Evolutionary conservation across 2,797 vertebrate genomes (phyloP), one percentile per base, ranked within the genome.

Genomic region (Manis pentadactyla): DNA sequence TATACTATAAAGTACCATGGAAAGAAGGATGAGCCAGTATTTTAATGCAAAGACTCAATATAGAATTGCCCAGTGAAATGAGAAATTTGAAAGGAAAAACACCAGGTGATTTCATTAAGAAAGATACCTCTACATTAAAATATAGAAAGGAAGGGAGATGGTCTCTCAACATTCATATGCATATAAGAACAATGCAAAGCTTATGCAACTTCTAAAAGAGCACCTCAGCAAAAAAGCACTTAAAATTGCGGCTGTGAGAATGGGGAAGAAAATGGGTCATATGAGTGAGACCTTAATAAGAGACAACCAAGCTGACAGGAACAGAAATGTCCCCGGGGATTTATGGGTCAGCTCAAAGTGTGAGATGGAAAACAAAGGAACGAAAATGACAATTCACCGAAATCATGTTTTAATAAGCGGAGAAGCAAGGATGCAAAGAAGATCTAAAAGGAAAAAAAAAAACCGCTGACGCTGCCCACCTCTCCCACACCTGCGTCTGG

Each of bases 11-110:
- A 51, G 15, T 88, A 61, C 19, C 4, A 37, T 12, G 31, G 64
- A 83, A 78, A 79, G 21, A 89, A 87, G 37, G 34, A 11, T 53
- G 14, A 79, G 5, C 1, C 6, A 11, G 17, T 29, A 17, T 78
- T 85, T 77, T 51, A n/a, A 68, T 64, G 34, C 23, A 59, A 82
- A 86, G 25, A 49, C 39, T 59, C 64, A 68, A 21, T 61, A 15
- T 34, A 61, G 34, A 83, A 87, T 75, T 79, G 9, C 21, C 77
- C 27, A 18, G 46, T 55, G 59, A 89, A 73, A 57, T 85, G 75
- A 91, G 55, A 69, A 86, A 68, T 55, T 21, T 53, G 11, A 93
- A 78, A 92, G 31, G 55, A 23, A 23, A 51, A 34, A 27, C 71
- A 29, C 13, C 15, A 74, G 51, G 74, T 53, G 9, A 66, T n/a